Evolutionary conservation across 2,888 invertebrate species (phyloP), one percentile per base, ranked within the genome.

Genomic region (Caradrina kadenii): DNA sequence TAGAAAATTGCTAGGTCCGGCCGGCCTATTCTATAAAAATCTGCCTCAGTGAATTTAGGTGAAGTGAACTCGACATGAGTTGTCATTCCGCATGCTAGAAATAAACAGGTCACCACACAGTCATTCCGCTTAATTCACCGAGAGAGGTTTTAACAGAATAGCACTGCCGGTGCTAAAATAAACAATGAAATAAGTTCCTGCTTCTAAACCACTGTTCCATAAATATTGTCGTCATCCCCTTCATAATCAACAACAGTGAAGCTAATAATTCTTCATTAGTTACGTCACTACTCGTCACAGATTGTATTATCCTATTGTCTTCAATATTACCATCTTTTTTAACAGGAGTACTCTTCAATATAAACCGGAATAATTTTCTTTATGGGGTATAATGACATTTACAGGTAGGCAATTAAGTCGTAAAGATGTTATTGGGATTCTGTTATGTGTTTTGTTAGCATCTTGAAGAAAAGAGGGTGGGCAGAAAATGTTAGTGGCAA

Each of bases 361-460:
- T 11, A 60, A 56, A 61, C 52, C 63, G 39, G 71, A 52, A 31
- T 17, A 63, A n/a, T n/a, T 64, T 71, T 78, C 31, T 62, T 77
- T 78, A 74, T 58, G 17, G 15, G 52, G 10, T 10, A 65, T 67
- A 73, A 81, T 73, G 64, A 55, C 31, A 53, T 63, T 69, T 70
- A 68, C 81, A 81, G 81, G 79, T 81, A 80, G 53, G 53, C 69
- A 63, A 73, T 71, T 78, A 69, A 63, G 48, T 71, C 59, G 68
- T 78, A 70, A 77, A 76, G 5, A 50, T 22, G 59, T 63, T 68
- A 65, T 65, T 80, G 58, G 62, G 31, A 26, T 50, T 48, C 61
- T 53, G 61, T 80, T 63, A 74, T 70, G 73, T 45, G 45, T 45
- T 61, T 50, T 76, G 19, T 59, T 42, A 42, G 8, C 15, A 4